Evolutionary conservation across 2,797 vertebrate species (phyloP).

Genomic region (Acipenser transmontanus): DNA sequence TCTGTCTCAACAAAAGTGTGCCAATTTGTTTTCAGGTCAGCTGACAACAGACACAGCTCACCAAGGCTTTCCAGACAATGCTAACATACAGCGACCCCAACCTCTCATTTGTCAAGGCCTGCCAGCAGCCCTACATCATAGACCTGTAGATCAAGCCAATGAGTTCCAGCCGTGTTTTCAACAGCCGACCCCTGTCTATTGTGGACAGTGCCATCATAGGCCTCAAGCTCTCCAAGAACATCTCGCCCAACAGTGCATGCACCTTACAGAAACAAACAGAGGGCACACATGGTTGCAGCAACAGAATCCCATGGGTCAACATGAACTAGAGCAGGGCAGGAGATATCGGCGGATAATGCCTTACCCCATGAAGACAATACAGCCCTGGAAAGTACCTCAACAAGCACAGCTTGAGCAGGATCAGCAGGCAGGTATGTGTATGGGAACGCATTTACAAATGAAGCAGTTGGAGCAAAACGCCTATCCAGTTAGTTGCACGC

Average conservation of each 20-base stretch:
- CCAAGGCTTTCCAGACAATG: conserved; percentile 33
- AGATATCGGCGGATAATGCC: conserved; percentile 35
- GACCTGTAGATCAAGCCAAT: conserved; percentile 56
- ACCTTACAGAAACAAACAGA: conserved; percentile 43
- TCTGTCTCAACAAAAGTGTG: too few species aligned
- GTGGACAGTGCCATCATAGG: conserved; percentile 63
- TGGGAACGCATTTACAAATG: conserved; percentile 33
- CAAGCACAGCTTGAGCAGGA: conserved; percentile 28
- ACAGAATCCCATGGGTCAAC: conserved; percentile 42
- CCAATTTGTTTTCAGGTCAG: conserved; percentile 59
- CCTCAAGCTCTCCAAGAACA: conserved; percentile 48
- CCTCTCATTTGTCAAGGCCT: conserved; percentile 64
- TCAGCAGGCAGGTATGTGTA: conserved; percentile 8
- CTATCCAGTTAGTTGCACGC: conserved; percentile 47
- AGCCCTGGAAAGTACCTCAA: conserved; percentile 40
- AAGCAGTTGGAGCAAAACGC: conserved; percentile 43
- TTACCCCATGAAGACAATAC: conserved; percentile 39
- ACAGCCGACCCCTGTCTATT: conserved; percentile 63
- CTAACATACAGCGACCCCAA: conserved; percentile 64
- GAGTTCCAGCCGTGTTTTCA: conserved; percentile 65
- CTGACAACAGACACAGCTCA: conserved; percentile 78
- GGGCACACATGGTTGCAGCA: conserved; percentile 48
- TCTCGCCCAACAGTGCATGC: conserved; percentile 35
- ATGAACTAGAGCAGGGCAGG: conserved; percentile 39
- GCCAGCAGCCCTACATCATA: conserved; percentile 49